Conservation (phyloP, 2,888 invertebrate species). For the Meta bourneti region DNA sequence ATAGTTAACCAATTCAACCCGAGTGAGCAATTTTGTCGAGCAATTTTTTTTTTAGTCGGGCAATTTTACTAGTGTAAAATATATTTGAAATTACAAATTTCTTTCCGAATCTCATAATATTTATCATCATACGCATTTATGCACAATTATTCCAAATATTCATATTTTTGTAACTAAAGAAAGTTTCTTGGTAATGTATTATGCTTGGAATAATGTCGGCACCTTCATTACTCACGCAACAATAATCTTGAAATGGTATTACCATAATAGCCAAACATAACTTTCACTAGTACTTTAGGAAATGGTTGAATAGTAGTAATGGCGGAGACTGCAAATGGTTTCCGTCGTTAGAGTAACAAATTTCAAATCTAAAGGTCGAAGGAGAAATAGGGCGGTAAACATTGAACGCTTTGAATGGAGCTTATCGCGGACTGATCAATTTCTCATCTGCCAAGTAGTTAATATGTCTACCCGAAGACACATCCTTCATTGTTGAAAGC, state of each 20-base stretch:
- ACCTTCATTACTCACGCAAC: not conserved
- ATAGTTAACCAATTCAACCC: too few relatives aligned
- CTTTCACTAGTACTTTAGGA: not conserved
- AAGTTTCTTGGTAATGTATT: not conserved
- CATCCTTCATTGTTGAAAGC: not conserved
- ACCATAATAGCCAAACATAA: not conserved
- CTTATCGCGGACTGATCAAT: not conserved
- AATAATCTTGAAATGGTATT: not conserved
- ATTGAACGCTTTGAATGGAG: not conserved
- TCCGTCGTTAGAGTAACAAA: not conserved
- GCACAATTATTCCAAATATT: not conserved
- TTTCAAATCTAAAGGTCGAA: not conserved
- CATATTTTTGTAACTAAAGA: not conserved
- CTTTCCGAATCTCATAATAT: not conserved
- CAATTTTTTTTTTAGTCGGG: too few relatives aligned
- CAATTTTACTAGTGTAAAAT: too few relatives aligned
- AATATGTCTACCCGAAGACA: not conserved
- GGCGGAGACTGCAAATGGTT: not conserved
- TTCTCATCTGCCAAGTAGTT: not conserved
- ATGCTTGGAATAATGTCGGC: not conserved
- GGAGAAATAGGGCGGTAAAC: not conserved
- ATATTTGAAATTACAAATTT: too few relatives aligned
- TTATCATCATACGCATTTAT: not conserved
- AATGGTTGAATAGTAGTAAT: not conserved
- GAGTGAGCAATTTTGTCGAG: too few relatives aligned